Conservation (phyloP, 2,888 invertebrate species). For the Anthophora plumipes region DNA sequence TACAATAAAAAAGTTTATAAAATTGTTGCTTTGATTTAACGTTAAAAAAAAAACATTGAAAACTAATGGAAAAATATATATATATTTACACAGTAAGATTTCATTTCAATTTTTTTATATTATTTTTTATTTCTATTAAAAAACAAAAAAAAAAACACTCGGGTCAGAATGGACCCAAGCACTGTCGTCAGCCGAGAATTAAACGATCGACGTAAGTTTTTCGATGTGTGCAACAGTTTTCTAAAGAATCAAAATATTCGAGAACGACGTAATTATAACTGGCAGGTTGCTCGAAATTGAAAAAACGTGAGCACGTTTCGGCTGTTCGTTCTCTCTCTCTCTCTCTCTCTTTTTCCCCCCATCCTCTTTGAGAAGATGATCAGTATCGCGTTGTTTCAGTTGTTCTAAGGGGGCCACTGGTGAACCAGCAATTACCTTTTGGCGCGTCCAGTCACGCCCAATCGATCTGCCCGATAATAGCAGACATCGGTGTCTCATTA, state of each 20-base stretch:
- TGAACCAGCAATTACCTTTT: slow-evolving; percentile 54
- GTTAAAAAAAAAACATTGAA: too few relatives aligned
- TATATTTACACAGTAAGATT: too few relatives aligned
- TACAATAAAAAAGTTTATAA: too few relatives aligned
- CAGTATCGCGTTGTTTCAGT: slow-evolving; percentile 40
- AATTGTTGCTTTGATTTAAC: too few relatives aligned
- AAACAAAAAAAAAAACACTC: too few relatives aligned
- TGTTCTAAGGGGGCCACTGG: slow-evolving; percentile 33
- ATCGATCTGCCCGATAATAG: slow-evolving; percentile 51
- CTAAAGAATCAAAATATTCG: not conserved
- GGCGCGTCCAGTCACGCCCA: slow-evolving; percentile 54
- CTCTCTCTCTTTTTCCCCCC: not conserved
- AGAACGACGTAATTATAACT: slow-evolving; percentile 1
- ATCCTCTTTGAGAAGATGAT: slow-evolving; percentile 10
- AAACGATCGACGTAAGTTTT: not conserved
- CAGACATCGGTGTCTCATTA: slow-evolving; percentile 50
- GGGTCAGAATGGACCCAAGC: too few relatives aligned
- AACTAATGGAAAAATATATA: too few relatives aligned
- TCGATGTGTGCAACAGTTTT: not conserved
- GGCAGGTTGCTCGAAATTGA: slow-evolving; percentile 10
- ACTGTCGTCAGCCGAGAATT: too few relatives aligned
- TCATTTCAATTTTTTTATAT: too few relatives aligned
- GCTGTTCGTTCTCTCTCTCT: not conserved
- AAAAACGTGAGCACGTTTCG: slow-evolving; percentile 8
- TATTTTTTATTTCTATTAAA: too few relatives aligned